phyloP scores from a whole-genome alignment of 2,888 invertebrate genomes.

The Ctena decussata region DNA sequence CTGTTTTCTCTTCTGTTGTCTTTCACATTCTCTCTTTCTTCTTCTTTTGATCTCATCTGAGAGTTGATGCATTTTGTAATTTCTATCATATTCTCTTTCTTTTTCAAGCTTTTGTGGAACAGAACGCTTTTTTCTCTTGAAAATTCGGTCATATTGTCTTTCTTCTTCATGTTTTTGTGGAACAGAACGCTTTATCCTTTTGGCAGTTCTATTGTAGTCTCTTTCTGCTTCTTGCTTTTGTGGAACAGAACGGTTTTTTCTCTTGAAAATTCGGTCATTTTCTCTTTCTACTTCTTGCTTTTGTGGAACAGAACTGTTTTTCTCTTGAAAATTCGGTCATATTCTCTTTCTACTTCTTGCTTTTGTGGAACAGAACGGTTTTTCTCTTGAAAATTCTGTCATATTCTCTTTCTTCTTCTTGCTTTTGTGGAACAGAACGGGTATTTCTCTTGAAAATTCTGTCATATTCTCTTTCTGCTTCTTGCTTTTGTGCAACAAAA shows the following conservation, averaged over 20 bases:
- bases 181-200: no score
- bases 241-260: background rate
- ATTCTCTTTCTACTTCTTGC: no score
- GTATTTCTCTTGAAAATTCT: background rate
- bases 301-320: no score
- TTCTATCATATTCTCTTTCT: no score
- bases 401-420: background rate
- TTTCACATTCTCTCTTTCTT: no score
- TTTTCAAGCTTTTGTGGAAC: no score
- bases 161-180: background rate
- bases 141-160: background rate
- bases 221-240: background rate
- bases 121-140: no score
- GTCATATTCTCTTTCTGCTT: background rate
- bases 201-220: background rate
- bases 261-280: background rate
- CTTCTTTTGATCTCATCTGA: no score
- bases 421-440: background rate
- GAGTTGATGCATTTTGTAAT: no score
- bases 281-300: background rate
- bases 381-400: no score
- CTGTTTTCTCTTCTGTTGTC: background rate
- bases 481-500: background rate
- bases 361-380: no score
- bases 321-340: no score